Conservation (phyloP, 2,888 invertebrate species). For the Apocheima hispidaria region DNA sequence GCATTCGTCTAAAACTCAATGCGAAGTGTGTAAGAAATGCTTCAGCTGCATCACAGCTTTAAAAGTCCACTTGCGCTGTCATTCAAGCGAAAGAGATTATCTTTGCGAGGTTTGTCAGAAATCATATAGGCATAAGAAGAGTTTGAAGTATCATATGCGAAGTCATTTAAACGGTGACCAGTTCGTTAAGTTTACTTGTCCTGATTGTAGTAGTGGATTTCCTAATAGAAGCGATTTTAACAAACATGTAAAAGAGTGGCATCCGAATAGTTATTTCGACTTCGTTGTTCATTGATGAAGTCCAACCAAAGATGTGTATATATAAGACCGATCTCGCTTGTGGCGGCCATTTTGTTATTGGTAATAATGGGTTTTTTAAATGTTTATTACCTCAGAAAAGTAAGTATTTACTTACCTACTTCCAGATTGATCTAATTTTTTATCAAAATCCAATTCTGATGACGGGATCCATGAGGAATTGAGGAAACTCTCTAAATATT, state of each 20-base stretch:
- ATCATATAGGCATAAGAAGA: conserved; percentile 80
- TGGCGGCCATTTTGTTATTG: too few relatives aligned
- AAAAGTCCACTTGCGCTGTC: conserved; percentile 68
- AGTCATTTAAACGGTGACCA: conserved; percentile 55
- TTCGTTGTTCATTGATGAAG: conserved; percentile 47
- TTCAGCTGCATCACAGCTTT: conserved; percentile 73
- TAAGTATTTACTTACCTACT: too few relatives aligned
- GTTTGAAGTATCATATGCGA: conserved; percentile 73
- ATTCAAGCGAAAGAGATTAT: conserved; percentile 66
- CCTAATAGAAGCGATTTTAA: conserved; percentile 60
- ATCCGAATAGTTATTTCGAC: conserved; percentile 55
- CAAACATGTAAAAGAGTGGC: conserved; percentile 68
- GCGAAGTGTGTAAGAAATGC: conserved; percentile 77
- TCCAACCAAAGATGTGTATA: neutral
- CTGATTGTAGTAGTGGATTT: conserved; percentile 61
- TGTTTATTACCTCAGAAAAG: too few relatives aligned
- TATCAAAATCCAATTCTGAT: too few relatives aligned
- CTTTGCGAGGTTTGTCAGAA: conserved; percentile 78
- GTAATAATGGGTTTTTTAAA: too few relatives aligned
- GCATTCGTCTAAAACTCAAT: conserved; percentile 75
- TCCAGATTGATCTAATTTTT: too few relatives aligned
- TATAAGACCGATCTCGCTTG: too few relatives aligned
- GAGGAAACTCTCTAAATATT: too few relatives aligned
- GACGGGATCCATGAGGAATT: too few relatives aligned
- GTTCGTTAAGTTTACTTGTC: conserved; percentile 56